phyloP scores from a whole-genome alignment of 2,113 vertebrate genomes.

The Cromileptes altivelis region DNA sequence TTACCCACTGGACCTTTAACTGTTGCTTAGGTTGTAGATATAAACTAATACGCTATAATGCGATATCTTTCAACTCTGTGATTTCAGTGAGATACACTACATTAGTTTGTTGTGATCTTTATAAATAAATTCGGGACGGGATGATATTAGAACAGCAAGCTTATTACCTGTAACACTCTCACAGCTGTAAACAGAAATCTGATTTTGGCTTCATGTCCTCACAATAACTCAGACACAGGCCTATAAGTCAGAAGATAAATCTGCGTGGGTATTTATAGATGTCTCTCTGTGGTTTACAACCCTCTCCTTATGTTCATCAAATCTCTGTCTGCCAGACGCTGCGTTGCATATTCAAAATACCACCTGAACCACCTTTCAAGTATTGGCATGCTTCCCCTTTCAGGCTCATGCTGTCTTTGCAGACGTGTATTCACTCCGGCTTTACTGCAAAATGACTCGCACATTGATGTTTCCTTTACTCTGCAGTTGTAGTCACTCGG shows the following conservation, averaged over 20 bases:
- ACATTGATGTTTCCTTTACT: background rate
- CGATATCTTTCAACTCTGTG: background rate
- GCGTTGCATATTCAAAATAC: constrained; percentile 15
- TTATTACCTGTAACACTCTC: background rate
- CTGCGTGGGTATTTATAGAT: background rate
- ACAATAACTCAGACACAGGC: background rate
- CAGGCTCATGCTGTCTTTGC: constrained; percentile 5
- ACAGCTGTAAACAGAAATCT: background rate
- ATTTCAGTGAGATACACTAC: background rate
- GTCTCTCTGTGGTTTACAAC: constrained; percentile 10
- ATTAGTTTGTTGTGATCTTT: background rate
- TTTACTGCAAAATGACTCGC: background rate
- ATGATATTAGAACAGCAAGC: background rate
- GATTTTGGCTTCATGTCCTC: background rate
- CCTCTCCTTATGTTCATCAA: constrained; percentile 1
- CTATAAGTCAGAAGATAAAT: background rate
- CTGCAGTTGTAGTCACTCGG: background rate
- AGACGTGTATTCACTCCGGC: constrained; percentile 4
- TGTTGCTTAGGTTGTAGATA: no score
- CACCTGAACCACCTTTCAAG: constrained; percentile 48
- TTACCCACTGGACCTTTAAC: no score
- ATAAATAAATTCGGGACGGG: background rate
- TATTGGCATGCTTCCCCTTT: constrained; percentile 12
- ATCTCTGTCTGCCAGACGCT: constrained; percentile 3
- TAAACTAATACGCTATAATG: background rate